Base-by-base conservation (phyloP, 2,888 invertebrate species). In the Caenorhabditis sulstoni region DNA sequence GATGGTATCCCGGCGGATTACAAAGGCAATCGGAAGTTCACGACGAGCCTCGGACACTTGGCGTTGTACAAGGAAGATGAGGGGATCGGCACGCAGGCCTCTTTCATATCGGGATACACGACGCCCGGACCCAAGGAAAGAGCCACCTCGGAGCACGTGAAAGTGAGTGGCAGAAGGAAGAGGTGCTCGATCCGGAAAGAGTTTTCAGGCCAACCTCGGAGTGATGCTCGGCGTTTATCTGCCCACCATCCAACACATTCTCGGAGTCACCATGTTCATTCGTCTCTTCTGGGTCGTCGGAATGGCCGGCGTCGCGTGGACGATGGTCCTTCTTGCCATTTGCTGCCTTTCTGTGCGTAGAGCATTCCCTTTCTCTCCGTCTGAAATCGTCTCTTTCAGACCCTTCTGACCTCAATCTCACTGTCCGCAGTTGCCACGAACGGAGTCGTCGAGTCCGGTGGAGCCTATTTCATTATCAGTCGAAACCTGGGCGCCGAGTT, bases 381-480 rank as follows among this genome's bases (percentile, higher is more conserved):
- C 18, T 47, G 14, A 50, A 61, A 0, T 0, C 35, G 1, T 57
- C 11, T 23, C 8, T 57, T 83, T 71, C 88, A 92, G 92, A 92
- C 92, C 29, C 87, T 92, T 55, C 85, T 92, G 49, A 92, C 92
- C 4, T 91, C 97, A 74, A 97, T 99, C 90, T 98, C 98, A 66
- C 96, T 99, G 95, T 97, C 97, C 87, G 99, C 99, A 78, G 98
- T 99, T 90, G 99, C 99, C 35, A 99, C 99, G 50, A 99, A 99
- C 92, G 99, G 99, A 35, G 97, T 97, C 87, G 98, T 99, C 78
- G 97, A 98, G 71, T 84, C 85, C 22, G 99, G 99, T 67, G 99
- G 99, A 77, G 97, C 97, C 75, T 99, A 99, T 93, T 99, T 98
- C 92, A 98, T 99, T 97, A 99, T 99, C 92, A 85, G 82, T 78